Evolutionary conservation across 2,888 invertebrate genomes (phyloP).

Genomic region (Argynnis bischoffii): DNA sequence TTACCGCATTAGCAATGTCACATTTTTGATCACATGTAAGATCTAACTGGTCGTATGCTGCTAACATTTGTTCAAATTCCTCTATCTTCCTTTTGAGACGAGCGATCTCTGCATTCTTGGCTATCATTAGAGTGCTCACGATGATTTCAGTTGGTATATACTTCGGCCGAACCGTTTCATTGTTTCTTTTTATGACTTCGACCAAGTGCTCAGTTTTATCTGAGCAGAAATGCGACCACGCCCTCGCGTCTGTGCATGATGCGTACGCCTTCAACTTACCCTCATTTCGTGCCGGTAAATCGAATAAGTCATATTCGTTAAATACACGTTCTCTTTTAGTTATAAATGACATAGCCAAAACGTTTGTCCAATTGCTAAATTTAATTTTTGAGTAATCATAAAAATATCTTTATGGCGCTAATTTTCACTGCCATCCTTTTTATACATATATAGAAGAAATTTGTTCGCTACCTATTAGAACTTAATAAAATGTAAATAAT

Average conservation of each 20-base stretch:
- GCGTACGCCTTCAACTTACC: slow-evolving; percentile 80
- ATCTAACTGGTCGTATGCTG: slow-evolving; percentile 71
- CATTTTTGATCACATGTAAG: slow-evolving; percentile 69
- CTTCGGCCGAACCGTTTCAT: slow-evolving; percentile 63
- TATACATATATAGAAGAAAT: slow-evolving; percentile 59
- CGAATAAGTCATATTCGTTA: slow-evolving; percentile 69
- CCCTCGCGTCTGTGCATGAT: slow-evolving; percentile 81
- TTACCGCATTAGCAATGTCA: slow-evolving; percentile 71
- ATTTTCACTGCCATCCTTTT: slow-evolving; percentile 68
- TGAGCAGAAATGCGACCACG: slow-evolving; percentile 81
- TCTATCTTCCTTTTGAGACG: slow-evolving; percentile 73
- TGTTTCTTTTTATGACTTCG: slow-evolving; percentile 77
- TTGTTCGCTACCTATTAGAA: slow-evolving; percentile 44
- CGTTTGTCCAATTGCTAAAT: slow-evolving; percentile 52
- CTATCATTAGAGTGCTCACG: slow-evolving; percentile 68
- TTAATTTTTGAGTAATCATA: slow-evolving; percentile 55
- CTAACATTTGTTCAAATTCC: slow-evolving; percentile 71
- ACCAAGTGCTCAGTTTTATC: slow-evolving; percentile 82
- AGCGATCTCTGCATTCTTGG: slow-evolving; percentile 78
- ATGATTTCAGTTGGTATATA: slow-evolving; percentile 73
- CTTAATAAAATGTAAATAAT: slow-evolving; percentile 65
- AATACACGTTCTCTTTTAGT: slow-evolving; percentile 77
- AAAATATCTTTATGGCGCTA: slow-evolving; percentile 49
- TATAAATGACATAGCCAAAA: slow-evolving; percentile 72
- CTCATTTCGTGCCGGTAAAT: slow-evolving; percentile 75